Conservation (phyloP, 2,888 invertebrate genomes). For the Hyles lineata region DNA sequence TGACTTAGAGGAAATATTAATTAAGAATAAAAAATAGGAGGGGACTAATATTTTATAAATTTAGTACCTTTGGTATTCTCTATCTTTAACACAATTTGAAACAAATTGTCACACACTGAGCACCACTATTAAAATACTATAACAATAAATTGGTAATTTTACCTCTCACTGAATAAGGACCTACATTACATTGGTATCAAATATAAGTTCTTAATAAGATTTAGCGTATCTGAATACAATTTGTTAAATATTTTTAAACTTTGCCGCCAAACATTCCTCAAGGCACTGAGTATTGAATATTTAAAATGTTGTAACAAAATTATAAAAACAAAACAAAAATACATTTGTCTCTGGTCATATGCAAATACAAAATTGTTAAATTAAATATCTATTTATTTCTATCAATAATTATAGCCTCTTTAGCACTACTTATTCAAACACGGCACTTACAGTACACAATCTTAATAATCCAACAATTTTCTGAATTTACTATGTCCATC, state of each 20-base stretch:
- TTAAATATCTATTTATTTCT: slow-evolving; percentile 21
- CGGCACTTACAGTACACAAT: slow-evolving; percentile 42
- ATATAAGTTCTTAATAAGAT: slow-evolving; percentile 62
- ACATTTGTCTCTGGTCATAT: slow-evolving; percentile 13
- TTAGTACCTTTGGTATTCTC: slow-evolving; percentile 22
- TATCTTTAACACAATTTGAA: slow-evolving; percentile 20
- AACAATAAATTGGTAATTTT: slow-evolving; percentile 26
- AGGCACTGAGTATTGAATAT: slow-evolving; percentile 54
- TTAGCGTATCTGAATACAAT: slow-evolving; percentile 43
- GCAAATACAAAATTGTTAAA: slow-evolving; percentile 26
- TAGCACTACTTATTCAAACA: slow-evolving; percentile 43
- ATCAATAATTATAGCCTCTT: slow-evolving; percentile 44
- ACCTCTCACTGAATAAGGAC: slow-evolving; percentile 34
- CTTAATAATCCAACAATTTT: slow-evolving; percentile 41
- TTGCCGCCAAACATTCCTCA: slow-evolving; percentile 49
- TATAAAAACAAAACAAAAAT: slow-evolving; percentile 15
- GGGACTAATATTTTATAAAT: slow-evolving; percentile 13
- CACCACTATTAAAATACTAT: slow-evolving; percentile 41
- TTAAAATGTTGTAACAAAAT: slow-evolving; percentile 30
- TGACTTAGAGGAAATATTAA: slow-evolving; percentile 20
- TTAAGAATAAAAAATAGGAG: slow-evolving; percentile 25
- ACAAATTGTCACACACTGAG: slow-evolving; percentile 36
- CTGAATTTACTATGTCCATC: neutral
- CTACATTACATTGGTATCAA: slow-evolving; percentile 55
- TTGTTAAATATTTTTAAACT: slow-evolving; percentile 49